phyloP scores from a whole-genome alignment of 2,113 vertebrate species.

The Leucopsar rothschildi region DNA sequence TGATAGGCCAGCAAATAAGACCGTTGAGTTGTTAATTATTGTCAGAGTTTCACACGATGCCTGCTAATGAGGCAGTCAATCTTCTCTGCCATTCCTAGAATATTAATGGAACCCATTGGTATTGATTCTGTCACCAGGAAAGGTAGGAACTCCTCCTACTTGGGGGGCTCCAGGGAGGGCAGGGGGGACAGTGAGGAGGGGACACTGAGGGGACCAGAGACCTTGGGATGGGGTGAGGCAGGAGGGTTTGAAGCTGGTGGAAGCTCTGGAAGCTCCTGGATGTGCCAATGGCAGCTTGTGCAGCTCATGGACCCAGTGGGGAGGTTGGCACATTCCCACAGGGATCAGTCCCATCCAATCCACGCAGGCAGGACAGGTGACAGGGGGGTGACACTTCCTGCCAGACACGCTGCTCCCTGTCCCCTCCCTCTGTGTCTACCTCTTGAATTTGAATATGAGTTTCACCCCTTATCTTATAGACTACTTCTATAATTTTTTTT shows the following conservation, averaged over 20 bases:
- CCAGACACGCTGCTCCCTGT: fast-evolving
- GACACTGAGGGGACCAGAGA: neutral
- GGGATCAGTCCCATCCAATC: neutral
- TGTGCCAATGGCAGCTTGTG: neutral
- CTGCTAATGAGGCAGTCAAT: slow-evolving; percentile 83
- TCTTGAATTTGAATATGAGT: neutral
- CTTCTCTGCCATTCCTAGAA: slow-evolving; percentile 68
- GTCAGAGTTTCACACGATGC: slow-evolving; percentile 76
- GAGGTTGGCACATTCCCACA: neutral
- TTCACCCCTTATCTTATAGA: neutral
- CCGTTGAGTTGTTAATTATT: slow-evolving; percentile 82
- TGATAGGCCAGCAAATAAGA: slow-evolving; percentile 83
- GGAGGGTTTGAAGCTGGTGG: neutral
- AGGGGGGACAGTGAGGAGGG: neutral
- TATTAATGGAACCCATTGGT: slow-evolving; percentile 70
- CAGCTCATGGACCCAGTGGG: fast-evolving
- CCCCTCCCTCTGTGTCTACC: neutral
- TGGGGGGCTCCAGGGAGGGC: neutral
- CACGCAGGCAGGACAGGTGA: neutral
- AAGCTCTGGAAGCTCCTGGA: neutral
- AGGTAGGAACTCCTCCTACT: neutral
- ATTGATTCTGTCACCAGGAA: slow-evolving; percentile 21
- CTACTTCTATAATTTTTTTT: neutral
- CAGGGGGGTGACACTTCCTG: neutral
- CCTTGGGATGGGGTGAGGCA: neutral